Percentiles rank a stretch among this genome's conserved stretches.
phyloP scores from a whole-genome alignment of 2,113 vertebrate species.

The Gobiocypris rarus region DNA sequence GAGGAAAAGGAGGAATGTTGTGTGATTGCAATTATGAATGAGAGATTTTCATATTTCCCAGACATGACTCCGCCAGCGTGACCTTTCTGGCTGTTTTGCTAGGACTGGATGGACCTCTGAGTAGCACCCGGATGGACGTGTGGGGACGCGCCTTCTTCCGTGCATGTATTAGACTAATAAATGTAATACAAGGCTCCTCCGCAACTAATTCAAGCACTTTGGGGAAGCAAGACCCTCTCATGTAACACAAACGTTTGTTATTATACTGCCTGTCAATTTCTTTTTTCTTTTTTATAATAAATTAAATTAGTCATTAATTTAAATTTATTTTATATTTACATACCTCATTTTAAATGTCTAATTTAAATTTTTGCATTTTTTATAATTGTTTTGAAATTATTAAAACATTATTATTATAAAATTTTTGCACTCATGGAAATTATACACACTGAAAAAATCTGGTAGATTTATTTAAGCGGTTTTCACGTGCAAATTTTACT shows the following conservation, averaged over 20 bases:
- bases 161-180: slow-evolving; percentile 48
- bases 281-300: too few relatives aligned
- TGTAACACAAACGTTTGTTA: neutral
- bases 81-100: slow-evolving; percentile 70
- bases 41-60: slow-evolving; percentile 75
- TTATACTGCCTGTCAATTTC: neutral
- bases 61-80: slow-evolving; percentile 65
- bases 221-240: slow-evolving; percentile 17
- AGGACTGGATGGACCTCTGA: slow-evolving; percentile 60
- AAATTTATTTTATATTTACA: too few relatives aligned
- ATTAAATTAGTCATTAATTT: too few relatives aligned
- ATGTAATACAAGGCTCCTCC: neutral
- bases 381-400: too few relatives aligned
- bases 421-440: too few relatives aligned
- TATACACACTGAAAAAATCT: too few relatives aligned
- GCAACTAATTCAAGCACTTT: slow-evolving; percentile 20
- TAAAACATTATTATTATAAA: too few relatives aligned
- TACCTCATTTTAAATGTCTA: too few relatives aligned
- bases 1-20: slow-evolving; percentile 43
- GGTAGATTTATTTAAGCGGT: too few relatives aligned
- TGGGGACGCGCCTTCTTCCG: slow-evolving; percentile 50
- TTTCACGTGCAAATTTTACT: too few relatives aligned
- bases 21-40: slow-evolving; percentile 70
- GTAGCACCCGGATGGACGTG: slow-evolving; percentile 62
- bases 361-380: too few relatives aligned